Base-by-base conservation (phyloP, 1,140 invertebrate species). In the Drusus annulatus region DNA sequence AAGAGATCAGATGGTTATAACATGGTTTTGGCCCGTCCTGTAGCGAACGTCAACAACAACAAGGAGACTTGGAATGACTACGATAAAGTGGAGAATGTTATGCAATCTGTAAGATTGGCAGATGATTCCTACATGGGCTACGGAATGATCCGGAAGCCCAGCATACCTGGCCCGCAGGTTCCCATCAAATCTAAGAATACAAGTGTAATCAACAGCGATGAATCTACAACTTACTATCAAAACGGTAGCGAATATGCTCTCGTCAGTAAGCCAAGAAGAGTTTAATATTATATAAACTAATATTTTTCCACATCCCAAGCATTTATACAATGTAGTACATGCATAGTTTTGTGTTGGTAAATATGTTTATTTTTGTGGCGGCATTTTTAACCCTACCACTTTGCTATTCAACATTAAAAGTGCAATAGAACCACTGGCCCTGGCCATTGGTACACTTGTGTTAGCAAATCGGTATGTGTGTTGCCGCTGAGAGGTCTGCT, bases 111-210 rank as follows among this genome's bases (percentile, higher is more conserved):
- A 76, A 90, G 94, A 83, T 87, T 93, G 80, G 94, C 94, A 36
- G 94, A 95, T 86, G 94, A 95, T 86, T 94, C 93, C 80, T 93
- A 95, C 89, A 90, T 93, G 80, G 94, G 94, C 3, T 95, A 95
- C 85, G 94, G 94, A 8, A 91, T 94, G 82, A 93, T 95, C 17
- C 89, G 94, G 60, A 95, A 95, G 86, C 92, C 93, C 73, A 90
- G 88, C 54, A 89, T 86, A 79, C 87, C 87, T 13, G 86, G 90
- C 2, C 89, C 85, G 36, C 89, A 88, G 76, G 88, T 87, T 19
- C 88, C 89, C 0, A 87, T 87, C 8, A 89, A 87, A 23, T 87
- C 86, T 56, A 87, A 88, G 85, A 86, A 86, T 50, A 87, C 87
- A 79, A 86, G 80, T 68, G 58, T 74, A 51, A 84, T 77, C 54